Percentiles rank a stretch among this genome's conserved stretches.
phyloP scores from a whole-genome alignment of 1,140 invertebrate genomes.

The Sminthurides bifidus region DNA sequence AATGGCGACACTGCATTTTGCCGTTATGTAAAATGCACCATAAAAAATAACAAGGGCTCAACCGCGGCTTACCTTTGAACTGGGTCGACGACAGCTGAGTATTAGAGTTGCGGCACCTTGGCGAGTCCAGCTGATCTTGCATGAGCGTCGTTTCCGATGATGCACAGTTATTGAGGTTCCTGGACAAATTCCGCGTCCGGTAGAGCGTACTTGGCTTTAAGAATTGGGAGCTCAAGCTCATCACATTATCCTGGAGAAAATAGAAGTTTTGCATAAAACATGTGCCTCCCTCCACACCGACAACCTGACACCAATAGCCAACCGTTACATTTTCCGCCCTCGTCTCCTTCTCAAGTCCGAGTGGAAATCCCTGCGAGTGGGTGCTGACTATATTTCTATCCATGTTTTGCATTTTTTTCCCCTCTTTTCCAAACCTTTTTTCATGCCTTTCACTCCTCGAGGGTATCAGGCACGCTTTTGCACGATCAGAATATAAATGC shows the following conservation, averaged over 20 bases:
- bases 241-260: constrained; percentile 25
- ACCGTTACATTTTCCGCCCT: not conserved
- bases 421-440: no score
- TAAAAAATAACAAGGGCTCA: not conserved
- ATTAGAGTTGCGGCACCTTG: constrained; percentile 6
- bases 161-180: constrained; percentile 28
- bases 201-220: constrained; percentile 30
- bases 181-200: constrained; percentile 27
- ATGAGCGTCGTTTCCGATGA: constrained; percentile 28
- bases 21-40: no score
- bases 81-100: constrained; percentile 15
- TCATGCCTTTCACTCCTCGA: no score
- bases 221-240: constrained; percentile 27
- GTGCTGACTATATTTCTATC: no score
- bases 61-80: constrained; percentile 17
- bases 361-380: no score
- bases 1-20: no score
- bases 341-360: no score
- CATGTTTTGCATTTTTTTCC: no score
- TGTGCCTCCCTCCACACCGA: not conserved
- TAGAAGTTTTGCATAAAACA: not conserved
- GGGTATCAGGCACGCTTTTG: no score
- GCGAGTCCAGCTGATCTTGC: constrained; percentile 15
- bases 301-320: not conserved
- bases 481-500: no score